Base-by-base conservation (phyloP, 2,797 vertebrate species). In the Chaetophractus vellerosus region DNA sequence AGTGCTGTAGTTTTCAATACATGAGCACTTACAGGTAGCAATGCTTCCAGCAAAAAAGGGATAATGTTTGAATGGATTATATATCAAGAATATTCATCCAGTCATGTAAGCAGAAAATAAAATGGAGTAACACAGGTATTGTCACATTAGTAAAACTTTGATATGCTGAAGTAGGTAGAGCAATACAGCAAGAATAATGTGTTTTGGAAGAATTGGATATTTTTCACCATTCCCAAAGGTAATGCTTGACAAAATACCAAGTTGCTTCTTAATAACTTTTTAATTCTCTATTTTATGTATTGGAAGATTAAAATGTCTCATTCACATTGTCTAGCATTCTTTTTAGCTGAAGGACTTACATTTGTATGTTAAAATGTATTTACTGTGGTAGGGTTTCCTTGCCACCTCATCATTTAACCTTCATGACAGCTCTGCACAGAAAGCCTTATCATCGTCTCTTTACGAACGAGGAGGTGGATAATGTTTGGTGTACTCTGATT, bases 31-130 rank as follows among this genome's bases (percentile, higher is more conserved):
- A 89, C 91, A 82, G 52, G 89, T 45, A 55, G 61, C 45, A 61
- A 68, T 52, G 24, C 82, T 78, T 72, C 90, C 28, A 86, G 31
- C 52, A 68, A 86, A 95, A 95, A 41, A 50, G 64, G 10, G 14
- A 2, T 24, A 36, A n/a, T 80, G 48, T 93, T 90, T 61, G 55
- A 86, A 95, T 86, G n/a, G 96, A 89, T 75, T 69, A 24, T 84
- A 16, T 80, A 64, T 96, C 64, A 80, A 93, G 48, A 90, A 45
- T 68, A 72, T 57, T 31, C 38, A 33, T 68, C n/a, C 45, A 50
- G 24, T 96, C 90, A 26, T 84, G 15, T 78, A 87, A 96, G 50
- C n/a, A 93, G 61, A 96, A 86, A 86, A 45, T 88, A 12, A 11
- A 95, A 78, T 66, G 31, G 63, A 48, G 41, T 78, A 14, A 64